Base-by-base conservation (phyloP, 1,140 invertebrate species). In the Pseudomyrmex cubaensis region DNA sequence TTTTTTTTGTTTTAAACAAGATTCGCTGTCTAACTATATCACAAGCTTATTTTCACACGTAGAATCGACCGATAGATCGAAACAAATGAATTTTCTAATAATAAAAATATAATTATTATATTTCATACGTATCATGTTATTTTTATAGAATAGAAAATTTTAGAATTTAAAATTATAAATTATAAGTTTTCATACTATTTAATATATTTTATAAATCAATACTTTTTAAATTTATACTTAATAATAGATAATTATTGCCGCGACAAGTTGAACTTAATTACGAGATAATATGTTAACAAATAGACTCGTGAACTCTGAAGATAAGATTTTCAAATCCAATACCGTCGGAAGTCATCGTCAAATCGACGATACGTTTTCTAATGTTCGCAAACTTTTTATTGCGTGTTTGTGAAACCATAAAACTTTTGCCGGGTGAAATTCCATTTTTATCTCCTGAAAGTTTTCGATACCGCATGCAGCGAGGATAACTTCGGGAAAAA, bases 371-470 rank as follows among this genome's bases (percentile, higher is more conserved):
- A 50, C 20, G 46, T 59, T 80, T 48, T 59, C 22, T 72, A 46
- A 70, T n/a, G 52, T 25, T 57, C 35, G 35, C 15, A 46, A 72
- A 80, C 66, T 72, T 76, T 72, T 80, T 73, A 72, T 69, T 57
- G 66, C 66, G 17, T 61, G 17, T 54, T 61, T 63, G 25, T 63
- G 20, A 82, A 62, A 25, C 67, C 12, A 67, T 67, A 25, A 57
- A 82, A 82, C 67, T 72, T 82, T 82, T 48, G 59, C 50, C 48
- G 57, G 35, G 70, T 57, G 25, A n/a, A 75, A 82, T 82, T 63
- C 75, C 48, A 63, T 82, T 75, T 66, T 82, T 57, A 73, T 73
- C 61, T 52, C 10, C 13, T 25, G 57, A 54, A 82, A 82, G 35
- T 82, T 82, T 74, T 17, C 46, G 54, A 80, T 80, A 72, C 20